Evolutionary conservation across 2,797 vertebrate species (phyloP).

Genomic region (Pipistrellus pygmaeus): DNA sequence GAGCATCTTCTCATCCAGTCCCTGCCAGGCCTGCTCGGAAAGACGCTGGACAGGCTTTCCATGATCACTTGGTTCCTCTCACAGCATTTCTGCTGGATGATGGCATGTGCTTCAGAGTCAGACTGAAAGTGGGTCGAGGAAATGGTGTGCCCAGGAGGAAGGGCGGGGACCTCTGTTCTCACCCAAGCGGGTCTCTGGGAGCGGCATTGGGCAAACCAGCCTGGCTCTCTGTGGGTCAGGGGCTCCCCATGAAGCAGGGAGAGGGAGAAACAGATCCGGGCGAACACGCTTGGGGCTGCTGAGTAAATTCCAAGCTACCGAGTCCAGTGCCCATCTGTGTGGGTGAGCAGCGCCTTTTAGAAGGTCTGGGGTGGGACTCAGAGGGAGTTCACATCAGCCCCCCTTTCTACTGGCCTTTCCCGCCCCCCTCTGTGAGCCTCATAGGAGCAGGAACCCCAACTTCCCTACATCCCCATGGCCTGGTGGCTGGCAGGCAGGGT

Average conservation of each 20-base stretch:
- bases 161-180: neutral
- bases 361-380: neutral
- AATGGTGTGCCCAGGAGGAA: neutral
- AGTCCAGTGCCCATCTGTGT: neutral
- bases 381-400: neutral
- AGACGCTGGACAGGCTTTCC: neutral
- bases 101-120: neutral
- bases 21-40: neutral
- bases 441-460: neutral
- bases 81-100: neutral
- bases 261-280: fast-evolving
- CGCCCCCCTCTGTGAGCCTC: neutral
- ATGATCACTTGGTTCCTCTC: neutral
- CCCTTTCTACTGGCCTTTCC: neutral
- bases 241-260: neutral
- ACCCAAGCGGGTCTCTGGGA: neutral
- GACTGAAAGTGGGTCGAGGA: neutral
- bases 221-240: neutral
- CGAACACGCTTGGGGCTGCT: neutral
- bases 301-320: neutral
- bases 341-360: neutral
- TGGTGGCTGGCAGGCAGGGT: neutral
- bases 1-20: neutral
- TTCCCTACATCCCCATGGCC: fast-evolving
- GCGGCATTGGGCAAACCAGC: neutral